Evolutionary conservation across 1,140 invertebrate species (phyloP), one percentile per base, ranked within the genome.

Genomic region (Lanistes nyassanus): DNA sequence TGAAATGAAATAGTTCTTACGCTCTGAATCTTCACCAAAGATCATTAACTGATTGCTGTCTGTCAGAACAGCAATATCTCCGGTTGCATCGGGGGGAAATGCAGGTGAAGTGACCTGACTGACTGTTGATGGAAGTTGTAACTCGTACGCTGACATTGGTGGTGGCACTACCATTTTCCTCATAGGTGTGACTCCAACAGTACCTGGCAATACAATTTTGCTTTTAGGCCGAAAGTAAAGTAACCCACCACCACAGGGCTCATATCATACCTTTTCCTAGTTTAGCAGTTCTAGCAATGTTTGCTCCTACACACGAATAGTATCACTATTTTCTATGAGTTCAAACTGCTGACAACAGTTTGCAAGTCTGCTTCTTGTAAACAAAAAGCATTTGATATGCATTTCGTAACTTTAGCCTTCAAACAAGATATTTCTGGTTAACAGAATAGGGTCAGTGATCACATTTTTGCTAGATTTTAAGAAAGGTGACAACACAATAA

Each of bases 81-180:
- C 83, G 13, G 70, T 42, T 34, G 23, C 34, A 16, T 72, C 34
- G 0, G 55, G 21, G 19, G 70, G 70, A 42, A 37, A 62, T 29
- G 70, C 55, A 72, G 70, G 70, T 53, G 70, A 72, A 26, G 60
- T 56, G 21, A 72, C 86, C 56, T 91, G 89, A 86, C 93, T 93
- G 9, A 94, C 90, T 79, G 91, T 82, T 65, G 87, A 82, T 0
- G 91, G 85, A 68, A 92, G 83, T 39, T 91, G 80, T 39, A 95
- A 82, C 81, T 90, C 89, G 74, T 92, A 91, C 58, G 93, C 92
- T 64, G 91, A 91, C 94, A 96, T 94, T 64, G 96, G 96, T 7
- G 96, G 96, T 56, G 96, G 96, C 11, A 96, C 90, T 37, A 95
- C 90, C 67, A 92, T 91, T 72, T 92, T 84, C 80, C 92, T 91